Evolutionary conservation across 1,140 invertebrate genomes (phyloP), one percentile per base, ranked within the genome.

Genomic region (Lepidotrigona ventralis): DNA sequence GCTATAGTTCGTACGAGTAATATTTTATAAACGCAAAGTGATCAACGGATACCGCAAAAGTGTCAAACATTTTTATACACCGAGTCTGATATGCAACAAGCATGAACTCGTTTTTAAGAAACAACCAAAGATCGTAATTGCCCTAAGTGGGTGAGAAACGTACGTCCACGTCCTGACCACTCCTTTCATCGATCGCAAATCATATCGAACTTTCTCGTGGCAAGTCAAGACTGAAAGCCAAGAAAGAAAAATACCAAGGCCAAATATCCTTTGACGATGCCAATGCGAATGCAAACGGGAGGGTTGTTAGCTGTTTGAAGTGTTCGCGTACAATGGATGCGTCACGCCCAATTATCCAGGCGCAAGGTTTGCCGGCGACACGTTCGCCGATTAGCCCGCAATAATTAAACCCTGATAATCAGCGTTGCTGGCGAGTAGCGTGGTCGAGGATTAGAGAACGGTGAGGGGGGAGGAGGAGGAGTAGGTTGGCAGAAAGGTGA

Each of bases 331-430:
- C 29, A 74, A 74, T 23, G 51, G 29, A 74, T 19, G 70, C 70
- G 29, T 78, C 46, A 53, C 58, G 58, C 21, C 29, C 71, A 74
- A 81, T 75, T 75, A 75, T 75, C 21, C 21, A 21, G 39, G n/a
- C 14, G 14, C 33, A 64, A 86, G 70, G 58, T 72, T 56, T 11
- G 58, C n/a, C 58, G 17, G 46, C 19, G 70, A 39, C 56, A 33
- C 23, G 71, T 33, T 66, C 64, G 12, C 53, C 78, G 78, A 88
- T 89, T 87, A 86, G 70, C 83, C 70, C 17, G 58, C 54, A 66
- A 84, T 86, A 84, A 86, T 84, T 86, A 70, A 87, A 73, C 63
- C 54, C 29, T 80, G 76, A 83, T 86, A 79, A 87, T 69, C 74
- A 84, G 73, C 82, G 29, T 80, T 86, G 81, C 63, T 56, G 19